Conservation (phyloP, 2,888 invertebrate genomes). For the Asteroscopus sphinx region DNA sequence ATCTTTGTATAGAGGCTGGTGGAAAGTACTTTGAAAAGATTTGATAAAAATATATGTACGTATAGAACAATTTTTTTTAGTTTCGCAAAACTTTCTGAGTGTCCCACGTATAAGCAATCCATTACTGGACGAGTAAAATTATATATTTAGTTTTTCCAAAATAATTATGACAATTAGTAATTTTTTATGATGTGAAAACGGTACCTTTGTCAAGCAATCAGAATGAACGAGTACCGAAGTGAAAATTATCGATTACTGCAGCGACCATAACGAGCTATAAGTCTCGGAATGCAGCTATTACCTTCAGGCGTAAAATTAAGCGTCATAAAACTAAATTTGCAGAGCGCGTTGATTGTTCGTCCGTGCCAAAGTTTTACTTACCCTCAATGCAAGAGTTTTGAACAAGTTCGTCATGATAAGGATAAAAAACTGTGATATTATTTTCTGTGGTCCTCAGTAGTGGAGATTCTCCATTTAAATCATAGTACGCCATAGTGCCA, state of each 20-base stretch:
- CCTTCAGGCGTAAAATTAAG: conserved; percentile 36
- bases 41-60: too few relatives aligned
- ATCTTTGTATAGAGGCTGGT: too few relatives aligned
- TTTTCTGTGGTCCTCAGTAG: conserved; percentile 79
- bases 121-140: too few relatives aligned
- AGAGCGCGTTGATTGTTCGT: conserved; percentile 4
- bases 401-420: conserved; percentile 90
- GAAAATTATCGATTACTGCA: conserved; percentile 35
- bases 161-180: too few relatives aligned
- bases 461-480: conserved; percentile 88
- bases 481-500: conserved; percentile 91
- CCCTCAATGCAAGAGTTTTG: conserved; percentile 90
- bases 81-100: too few relatives aligned
- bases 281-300: conserved; percentile 29
- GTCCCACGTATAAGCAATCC: too few relatives aligned
- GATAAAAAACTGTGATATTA: conserved; percentile 84
- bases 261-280: conserved; percentile 16
- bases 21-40: too few relatives aligned
- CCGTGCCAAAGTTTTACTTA: conserved; percentile 62
- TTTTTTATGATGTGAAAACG: too few relatives aligned
- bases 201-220: not conserved
- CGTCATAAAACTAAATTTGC: conserved; percentile 29
- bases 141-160: too few relatives aligned
- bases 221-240: conserved; percentile 24
- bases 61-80: too few relatives aligned